These are phyloP conservation scores for Drosophila dives DNA, from an alignment of 2,888 invertebrate species.

Conservation along the genomic window DNA sequence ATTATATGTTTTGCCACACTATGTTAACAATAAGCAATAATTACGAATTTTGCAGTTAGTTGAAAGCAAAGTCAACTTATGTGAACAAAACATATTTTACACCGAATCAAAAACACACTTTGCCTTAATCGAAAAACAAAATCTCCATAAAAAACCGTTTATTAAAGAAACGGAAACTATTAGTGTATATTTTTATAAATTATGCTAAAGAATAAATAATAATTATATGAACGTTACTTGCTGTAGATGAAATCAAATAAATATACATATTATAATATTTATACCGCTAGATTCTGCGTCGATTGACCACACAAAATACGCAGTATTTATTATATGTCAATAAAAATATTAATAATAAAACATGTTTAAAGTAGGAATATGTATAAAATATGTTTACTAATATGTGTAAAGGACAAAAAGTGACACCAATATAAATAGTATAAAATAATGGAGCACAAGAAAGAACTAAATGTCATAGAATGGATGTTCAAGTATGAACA, in stretches of 20 bases:
- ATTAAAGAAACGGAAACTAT: constrained; percentile 16
- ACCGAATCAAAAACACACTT: constrained; percentile 30
- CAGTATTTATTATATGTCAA: constrained; percentile 38
- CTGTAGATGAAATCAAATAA: constrained; percentile 44
- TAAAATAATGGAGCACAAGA: neutral
- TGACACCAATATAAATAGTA: neutral
- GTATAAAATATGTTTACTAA: neutral
- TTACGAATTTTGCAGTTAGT: constrained; percentile 34
- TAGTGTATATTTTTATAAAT: constrained; percentile 69
- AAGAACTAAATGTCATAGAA: neutral
- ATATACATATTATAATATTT: neutral
- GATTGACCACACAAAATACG: constrained; percentile 41
- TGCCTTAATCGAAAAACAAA: constrained; percentile 45
- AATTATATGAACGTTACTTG: constrained; percentile 59
- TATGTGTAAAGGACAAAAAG: neutral
- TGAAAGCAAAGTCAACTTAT: constrained; percentile 15
- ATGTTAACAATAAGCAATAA: constrained; percentile 17
- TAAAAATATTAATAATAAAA: constrained; percentile 21
- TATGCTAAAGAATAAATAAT: constrained; percentile 17
- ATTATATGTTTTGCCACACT: constrained; percentile 13
- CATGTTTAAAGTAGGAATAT: constrained; percentile 31
- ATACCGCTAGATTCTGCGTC: constrained; percentile 39
- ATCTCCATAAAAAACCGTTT: constrained; percentile 29
- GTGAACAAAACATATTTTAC: neutral
- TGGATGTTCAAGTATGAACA: no score